Conservation (phyloP, 1,140 invertebrate species). For the Lordiphosa stackelbergi region DNA sequence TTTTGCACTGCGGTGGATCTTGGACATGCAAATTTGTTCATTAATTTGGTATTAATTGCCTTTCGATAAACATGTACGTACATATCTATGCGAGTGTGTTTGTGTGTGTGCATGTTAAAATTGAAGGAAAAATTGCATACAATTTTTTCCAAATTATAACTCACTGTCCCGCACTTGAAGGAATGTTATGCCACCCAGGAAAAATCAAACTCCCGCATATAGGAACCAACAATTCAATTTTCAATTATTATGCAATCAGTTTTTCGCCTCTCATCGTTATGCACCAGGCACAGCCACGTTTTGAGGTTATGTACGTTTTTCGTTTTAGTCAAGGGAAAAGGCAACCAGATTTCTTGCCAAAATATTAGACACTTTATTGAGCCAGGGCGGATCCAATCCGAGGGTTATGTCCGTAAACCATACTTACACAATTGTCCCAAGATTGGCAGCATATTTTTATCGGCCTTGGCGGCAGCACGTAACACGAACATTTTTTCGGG, state of each 20-base stretch:
- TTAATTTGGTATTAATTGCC: no score
- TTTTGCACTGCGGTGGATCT: no score
- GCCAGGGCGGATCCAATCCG: no score
- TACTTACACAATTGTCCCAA: constrained; percentile 72
- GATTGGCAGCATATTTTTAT: constrained; percentile 65
- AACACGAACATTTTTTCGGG: constrained; percentile 61
- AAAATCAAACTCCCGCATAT: no score
- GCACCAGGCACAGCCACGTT: not conserved
- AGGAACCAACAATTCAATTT: constrained; percentile 1
- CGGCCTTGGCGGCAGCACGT: constrained; percentile 68
- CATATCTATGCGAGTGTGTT: no score
- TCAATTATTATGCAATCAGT: constrained; percentile 17
- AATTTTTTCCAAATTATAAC: no score
- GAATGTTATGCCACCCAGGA: no score
- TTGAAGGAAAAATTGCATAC: no score
- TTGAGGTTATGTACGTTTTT: constrained; percentile 24
- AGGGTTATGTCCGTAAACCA: not conserved
- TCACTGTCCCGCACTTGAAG: no score
- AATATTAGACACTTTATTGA: not conserved
- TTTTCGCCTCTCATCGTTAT: constrained; percentile 16
- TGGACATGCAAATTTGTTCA: no score
- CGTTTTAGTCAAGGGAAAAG: not conserved
- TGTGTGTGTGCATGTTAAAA: no score
- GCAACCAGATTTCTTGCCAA: not conserved
- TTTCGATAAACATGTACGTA: no score